Evolutionary conservation across 2,797 vertebrate species (phyloP).

Genomic region (Malurus leucopterus): DNA sequence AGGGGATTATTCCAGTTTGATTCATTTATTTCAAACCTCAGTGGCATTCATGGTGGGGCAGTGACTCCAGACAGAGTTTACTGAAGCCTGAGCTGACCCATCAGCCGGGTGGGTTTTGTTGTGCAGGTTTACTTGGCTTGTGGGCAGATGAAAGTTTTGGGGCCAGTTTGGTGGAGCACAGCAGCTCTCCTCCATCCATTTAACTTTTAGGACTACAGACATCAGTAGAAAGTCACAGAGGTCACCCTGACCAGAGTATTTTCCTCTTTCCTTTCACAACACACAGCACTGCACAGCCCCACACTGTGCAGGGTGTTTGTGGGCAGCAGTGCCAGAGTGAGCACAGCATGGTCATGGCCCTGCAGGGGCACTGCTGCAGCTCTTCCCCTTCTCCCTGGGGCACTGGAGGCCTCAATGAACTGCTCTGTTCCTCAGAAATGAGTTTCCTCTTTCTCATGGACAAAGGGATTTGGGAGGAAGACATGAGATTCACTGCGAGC

Average conservation of each 20-base stretch:
- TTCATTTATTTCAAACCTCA: neutral
- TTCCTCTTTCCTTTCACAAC: neutral
- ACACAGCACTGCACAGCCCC: neutral
- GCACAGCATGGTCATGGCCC: rapidly evolving
- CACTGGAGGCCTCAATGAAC: constrained; percentile 74
- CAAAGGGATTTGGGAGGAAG: constrained; percentile 62
- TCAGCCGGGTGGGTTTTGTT: neutral
- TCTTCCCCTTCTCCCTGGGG: constrained; percentile 49
- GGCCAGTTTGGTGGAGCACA: constrained; percentile 67
- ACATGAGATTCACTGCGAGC: constrained; percentile 59
- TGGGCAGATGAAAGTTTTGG: constrained; percentile 67
- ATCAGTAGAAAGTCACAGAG: constrained; percentile 69
- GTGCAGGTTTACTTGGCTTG: constrained; percentile 76
- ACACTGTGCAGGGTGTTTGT: neutral
- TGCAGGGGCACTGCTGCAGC: neutral
- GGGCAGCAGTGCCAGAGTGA: neutral
- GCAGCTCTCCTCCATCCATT: constrained; percentile 81
- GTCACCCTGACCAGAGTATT: constrained; percentile 41
- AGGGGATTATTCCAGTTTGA: neutral
- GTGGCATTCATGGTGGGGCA: neutral
- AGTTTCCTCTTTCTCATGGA: constrained; percentile 69
- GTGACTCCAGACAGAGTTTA: neutral
- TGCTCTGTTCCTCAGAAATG: constrained; percentile 78
- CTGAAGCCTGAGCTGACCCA: neutral
- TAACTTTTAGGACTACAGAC: constrained; percentile 67